phyloP scores from a whole-genome alignment of 2,888 invertebrate genomes.

The Rhopalosiphum nymphaeae region DNA sequence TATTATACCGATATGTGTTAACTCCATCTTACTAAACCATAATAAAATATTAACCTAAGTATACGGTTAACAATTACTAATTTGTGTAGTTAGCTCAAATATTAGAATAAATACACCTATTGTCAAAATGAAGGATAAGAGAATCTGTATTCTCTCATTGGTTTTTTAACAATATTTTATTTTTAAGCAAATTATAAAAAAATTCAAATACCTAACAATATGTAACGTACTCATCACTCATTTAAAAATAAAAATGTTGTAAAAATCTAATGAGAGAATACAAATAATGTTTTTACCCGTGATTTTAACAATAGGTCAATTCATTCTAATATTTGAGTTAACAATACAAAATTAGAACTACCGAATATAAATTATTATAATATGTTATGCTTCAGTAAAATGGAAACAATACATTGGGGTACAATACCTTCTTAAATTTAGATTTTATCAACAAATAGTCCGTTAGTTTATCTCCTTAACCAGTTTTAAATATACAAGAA shows the following conservation, averaged over 20 bases:
- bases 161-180: neutral
- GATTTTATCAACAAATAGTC: neutral
- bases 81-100: neutral
- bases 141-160: neutral
- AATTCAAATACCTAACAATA: neutral
- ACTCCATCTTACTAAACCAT: neutral
- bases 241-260: neutral
- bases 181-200: neutral
- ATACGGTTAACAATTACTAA: neutral
- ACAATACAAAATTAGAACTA: neutral
- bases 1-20: neutral
- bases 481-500: slow-evolving; percentile 4
- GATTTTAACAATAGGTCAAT: neutral
- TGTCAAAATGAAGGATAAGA: neutral
- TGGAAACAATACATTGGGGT: neutral
- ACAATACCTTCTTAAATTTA: neutral
- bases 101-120: neutral
- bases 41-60: neutral
- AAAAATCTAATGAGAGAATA: neutral
- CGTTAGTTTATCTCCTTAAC: slow-evolving; percentile 10
- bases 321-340: neutral
- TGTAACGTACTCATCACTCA: neutral
- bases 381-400: neutral
- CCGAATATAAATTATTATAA: neutral
- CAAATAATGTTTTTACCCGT: neutral